Base-by-base conservation (phyloP, 2,113 vertebrate species). In the Leptosomus discolor region DNA sequence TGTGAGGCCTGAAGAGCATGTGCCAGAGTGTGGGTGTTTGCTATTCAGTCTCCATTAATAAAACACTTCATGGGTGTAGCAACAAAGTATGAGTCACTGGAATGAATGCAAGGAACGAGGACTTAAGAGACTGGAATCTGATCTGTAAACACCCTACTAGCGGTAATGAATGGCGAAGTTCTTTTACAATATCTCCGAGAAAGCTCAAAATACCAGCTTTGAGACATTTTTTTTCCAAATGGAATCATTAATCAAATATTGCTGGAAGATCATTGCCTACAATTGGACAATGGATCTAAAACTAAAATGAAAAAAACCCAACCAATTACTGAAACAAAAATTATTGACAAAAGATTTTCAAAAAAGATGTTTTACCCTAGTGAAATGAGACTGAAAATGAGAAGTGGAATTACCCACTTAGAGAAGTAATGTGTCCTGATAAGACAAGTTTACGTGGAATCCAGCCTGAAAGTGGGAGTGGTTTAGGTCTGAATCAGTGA, bases 31-130 rank as follows among this genome's bases (percentile, higher is more conserved):
- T 74, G 77, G 37, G 63, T 21, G 79, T 53, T 41, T 63, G 82
- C 81, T 95, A 46, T 75, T 90, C 41, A 32, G 7, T 82, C 54
- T 93, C 73, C 30, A 16, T 80, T 94, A 82, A 70, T 56, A 77
- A 84, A 85, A 61, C 37, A 26, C 39, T 81, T 75, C 15, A 4
- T 12, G 26, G 70, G 12, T 23, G 8, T 57, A 79, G 56, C 60
- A 78, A n/a, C 54, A 71, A 74, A 84, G 71, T 34, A 56, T 69
- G 82, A 95, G 63, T 83, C 54, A 83, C 75, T 77, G 43, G 34
- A 22, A 56, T 3, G 16, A 64, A 45, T 56, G 39, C 45, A 77
- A 50, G 45, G 36, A 65, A 13, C 12, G 30, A 27, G 71, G 46
- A 8, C 6, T 48, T 67, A 6, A 43, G 45, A 57, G 41, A 14